Evolutionary conservation across 1,140 invertebrate genomes (phyloP).

Genomic region (Triops longicaudatus): DNA sequence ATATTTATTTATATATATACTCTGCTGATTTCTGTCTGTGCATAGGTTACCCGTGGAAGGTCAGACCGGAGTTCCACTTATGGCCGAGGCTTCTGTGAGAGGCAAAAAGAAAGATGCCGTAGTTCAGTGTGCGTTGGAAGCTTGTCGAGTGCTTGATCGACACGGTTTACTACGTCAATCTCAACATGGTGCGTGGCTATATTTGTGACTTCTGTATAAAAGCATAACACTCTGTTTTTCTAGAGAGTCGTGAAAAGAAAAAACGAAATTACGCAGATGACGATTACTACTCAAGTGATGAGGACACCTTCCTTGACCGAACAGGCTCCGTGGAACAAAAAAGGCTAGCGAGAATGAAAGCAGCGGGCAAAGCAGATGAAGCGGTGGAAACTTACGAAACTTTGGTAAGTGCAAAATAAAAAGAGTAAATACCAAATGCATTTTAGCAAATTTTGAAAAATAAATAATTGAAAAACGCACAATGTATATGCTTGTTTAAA

Average conservation of each 20-base stretch:
- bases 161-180: slow-evolving; percentile 67
- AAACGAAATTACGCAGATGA: slow-evolving; percentile 77
- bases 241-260: slow-evolving; percentile 53
- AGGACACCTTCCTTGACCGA: slow-evolving; percentile 90
- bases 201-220: not conserved
- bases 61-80: slow-evolving; percentile 54
- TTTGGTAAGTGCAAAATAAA: slow-evolving; percentile 50
- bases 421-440: slow-evolving; percentile 31
- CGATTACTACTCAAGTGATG: slow-evolving; percentile 94
- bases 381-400: slow-evolving; percentile 68
- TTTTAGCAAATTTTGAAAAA: too few species aligned
- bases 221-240: not conserved
- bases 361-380: slow-evolving; percentile 50
- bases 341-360: slow-evolving; percentile 63
- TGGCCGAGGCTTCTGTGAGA: slow-evolving; percentile 74
- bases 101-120: slow-evolving; percentile 94
- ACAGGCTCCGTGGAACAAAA: slow-evolving; percentile 89
- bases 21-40: not conserved
- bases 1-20: too few species aligned
- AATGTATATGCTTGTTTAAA: too few species aligned
- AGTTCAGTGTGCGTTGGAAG: slow-evolving; percentile 84
- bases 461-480: too few species aligned
- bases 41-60: slow-evolving; percentile 32
- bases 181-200: slow-evolving; percentile 53
- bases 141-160: slow-evolving; percentile 81